Evolutionary conservation across 2,797 vertebrate species (phyloP).

Genomic region (Austrolebias charrua): DNA sequence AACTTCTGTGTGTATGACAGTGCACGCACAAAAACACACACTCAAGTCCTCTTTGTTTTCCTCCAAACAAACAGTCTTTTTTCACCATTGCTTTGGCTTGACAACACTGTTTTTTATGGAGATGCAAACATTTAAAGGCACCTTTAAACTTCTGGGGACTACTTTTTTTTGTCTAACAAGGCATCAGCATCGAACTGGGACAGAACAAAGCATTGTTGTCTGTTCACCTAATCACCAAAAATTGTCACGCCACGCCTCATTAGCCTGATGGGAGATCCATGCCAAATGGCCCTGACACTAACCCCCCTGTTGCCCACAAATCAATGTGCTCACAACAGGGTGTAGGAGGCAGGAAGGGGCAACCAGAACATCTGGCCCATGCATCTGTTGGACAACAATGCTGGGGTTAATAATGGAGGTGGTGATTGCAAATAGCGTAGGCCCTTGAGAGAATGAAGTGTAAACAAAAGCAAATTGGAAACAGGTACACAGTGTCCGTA

Average conservation of each 20-base stretch:
- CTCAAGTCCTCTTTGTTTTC: slow-evolving; percentile 1
- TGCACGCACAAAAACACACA: slow-evolving; percentile 4
- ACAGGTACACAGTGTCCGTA: slow-evolving; percentile 59
- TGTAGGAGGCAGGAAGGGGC: slow-evolving; percentile 33
- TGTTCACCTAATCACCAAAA: slow-evolving; percentile 54
- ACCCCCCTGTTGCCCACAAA: slow-evolving; percentile 63
- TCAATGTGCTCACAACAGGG: slow-evolving; percentile 63
- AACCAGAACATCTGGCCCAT: slow-evolving; percentile 25
- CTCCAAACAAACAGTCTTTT: slow-evolving; percentile 7
- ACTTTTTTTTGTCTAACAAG: slow-evolving; percentile 36
- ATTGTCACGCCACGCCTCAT: slow-evolving; percentile 66
- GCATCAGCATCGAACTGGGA: slow-evolving; percentile 10
- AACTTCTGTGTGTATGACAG: slow-evolving; percentile 22
- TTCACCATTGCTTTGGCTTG: not conserved
- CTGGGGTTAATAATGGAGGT: slow-evolving; percentile 67
- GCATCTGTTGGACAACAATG: slow-evolving; percentile 33
- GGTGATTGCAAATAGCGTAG: slow-evolving; percentile 56
- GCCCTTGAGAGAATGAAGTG: slow-evolving; percentile 60
- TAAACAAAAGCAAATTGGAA: slow-evolving; percentile 75
- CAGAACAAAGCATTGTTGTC: slow-evolving; percentile 35
- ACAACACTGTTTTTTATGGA: not conserved
- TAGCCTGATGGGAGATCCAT: slow-evolving; percentile 73
- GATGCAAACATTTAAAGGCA: slow-evolving; percentile 21
- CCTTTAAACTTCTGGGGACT: slow-evolving; percentile 19
- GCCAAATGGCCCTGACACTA: slow-evolving; percentile 45